Evolutionary conservation across 2,888 invertebrate genomes (phyloP).

Genomic region (Agrochola lota): DNA sequence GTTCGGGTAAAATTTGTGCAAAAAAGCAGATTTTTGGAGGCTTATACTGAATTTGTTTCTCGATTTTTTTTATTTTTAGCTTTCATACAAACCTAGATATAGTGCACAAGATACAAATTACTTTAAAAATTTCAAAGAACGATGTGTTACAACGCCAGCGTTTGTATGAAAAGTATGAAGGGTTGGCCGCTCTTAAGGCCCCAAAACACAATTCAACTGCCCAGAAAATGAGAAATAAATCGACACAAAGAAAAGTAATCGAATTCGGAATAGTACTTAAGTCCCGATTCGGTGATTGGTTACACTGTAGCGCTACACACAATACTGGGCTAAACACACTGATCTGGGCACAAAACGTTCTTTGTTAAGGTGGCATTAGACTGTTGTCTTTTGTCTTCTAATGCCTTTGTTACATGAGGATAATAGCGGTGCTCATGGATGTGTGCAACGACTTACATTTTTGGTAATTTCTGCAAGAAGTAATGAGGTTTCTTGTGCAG

Average conservation of each 20-base stretch:
- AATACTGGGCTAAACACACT: constrained; percentile 48
- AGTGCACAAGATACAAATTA: too few species aligned
- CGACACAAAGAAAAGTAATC: constrained; percentile 48
- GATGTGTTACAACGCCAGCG: too few species aligned
- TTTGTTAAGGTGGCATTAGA: constrained; percentile 28
- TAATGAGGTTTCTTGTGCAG: constrained; percentile 37
- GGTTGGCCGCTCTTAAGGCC: too few species aligned
- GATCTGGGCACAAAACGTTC: constrained; percentile 27
- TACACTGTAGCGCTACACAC: constrained; percentile 47
- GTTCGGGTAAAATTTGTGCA: too few species aligned
- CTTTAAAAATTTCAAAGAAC: too few species aligned
- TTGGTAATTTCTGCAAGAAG: constrained; percentile 37
- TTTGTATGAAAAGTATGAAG: too few species aligned
- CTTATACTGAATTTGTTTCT: too few species aligned
- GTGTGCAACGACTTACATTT: constrained; percentile 37
- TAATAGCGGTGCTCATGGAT: constrained; percentile 48
- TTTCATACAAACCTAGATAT: too few species aligned
- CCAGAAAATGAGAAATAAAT: constrained; percentile 43
- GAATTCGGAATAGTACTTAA: constrained; percentile 50
- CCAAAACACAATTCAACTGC: constrained; percentile 33
- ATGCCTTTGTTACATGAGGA: constrained; percentile 55
- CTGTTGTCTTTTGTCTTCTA: constrained; percentile 52
- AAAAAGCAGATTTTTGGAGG: too few species aligned
- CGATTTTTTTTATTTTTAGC: too few species aligned
- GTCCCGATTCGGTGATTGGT: constrained; percentile 55